phyloP scores from a whole-genome alignment of 2,888 invertebrate genomes.

The Leptodirus hochenwartii region DNA sequence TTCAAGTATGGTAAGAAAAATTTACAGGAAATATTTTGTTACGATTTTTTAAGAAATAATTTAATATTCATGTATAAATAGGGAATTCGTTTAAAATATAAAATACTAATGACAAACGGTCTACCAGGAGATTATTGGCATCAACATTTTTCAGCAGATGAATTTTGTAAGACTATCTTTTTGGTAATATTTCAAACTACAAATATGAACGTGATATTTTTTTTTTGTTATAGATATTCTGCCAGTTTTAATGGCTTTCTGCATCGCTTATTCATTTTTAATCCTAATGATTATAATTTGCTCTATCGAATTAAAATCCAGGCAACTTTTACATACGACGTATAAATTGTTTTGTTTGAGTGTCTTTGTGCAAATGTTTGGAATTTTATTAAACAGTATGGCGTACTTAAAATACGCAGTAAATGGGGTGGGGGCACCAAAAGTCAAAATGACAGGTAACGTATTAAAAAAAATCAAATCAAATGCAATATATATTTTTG shows the following conservation, averaged over 20 bases:
- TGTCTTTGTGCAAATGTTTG: constrained; percentile 47
- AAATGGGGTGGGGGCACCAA: constrained; percentile 44
- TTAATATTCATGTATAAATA: constrained; percentile 16
- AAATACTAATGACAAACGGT: constrained; percentile 78
- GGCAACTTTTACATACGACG: constrained; percentile 72
- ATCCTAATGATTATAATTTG: constrained; percentile 55
- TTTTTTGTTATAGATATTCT: constrained; percentile 52
- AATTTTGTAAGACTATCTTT: constrained; percentile 59
- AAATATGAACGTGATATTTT: constrained; percentile 1
- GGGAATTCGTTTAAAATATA: constrained; percentile 65
- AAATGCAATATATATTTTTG: too few relatives aligned
- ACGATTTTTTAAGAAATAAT: too few relatives aligned
- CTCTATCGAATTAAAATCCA: constrained; percentile 53
- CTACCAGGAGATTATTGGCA: constrained; percentile 63
- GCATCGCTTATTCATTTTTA: constrained; percentile 52
- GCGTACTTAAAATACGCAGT: constrained; percentile 62
- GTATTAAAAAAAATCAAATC: too few relatives aligned
- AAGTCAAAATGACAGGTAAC: constrained; percentile 30
- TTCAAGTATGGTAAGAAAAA: constrained; percentile 33
- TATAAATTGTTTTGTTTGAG: constrained; percentile 72
- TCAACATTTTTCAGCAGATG: constrained; percentile 86
- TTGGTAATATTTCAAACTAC: constrained; percentile 4
- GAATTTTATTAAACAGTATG: constrained; percentile 47
- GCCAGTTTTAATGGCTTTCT: constrained; percentile 60
- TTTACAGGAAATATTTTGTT: constrained; percentile 4